Conservation (phyloP, 2,113 vertebrate species). For the Aepyceros melampus region DNA sequence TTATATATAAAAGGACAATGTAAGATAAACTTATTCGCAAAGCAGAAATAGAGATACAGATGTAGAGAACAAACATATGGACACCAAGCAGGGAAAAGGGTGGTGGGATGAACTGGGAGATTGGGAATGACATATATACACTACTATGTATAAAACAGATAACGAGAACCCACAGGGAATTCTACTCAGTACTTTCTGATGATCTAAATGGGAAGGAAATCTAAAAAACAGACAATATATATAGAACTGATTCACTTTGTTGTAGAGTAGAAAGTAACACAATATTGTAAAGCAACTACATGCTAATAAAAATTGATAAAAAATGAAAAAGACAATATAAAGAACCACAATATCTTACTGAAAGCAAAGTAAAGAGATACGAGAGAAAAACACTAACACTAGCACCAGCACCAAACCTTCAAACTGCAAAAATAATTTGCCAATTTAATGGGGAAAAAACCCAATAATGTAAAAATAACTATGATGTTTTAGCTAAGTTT, state of each 20-base stretch:
- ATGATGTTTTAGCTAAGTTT: neutral
- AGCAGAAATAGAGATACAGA: neutral
- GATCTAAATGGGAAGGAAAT: neutral
- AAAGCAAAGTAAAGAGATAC: neutral
- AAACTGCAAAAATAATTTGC: constrained; percentile 13
- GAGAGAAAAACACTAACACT: constrained; percentile 8
- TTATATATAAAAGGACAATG: neutral
- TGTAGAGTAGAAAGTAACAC: neutral
- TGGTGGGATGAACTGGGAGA: neutral
- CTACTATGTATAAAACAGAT: neutral
- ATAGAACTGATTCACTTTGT: neutral
- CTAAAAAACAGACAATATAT: neutral
- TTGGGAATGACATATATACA: neutral
- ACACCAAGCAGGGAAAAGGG: neutral
- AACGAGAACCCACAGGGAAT: neutral
- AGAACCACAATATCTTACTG: neutral
- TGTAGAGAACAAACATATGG: neutral
- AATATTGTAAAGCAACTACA: neutral
- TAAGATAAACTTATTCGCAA: neutral
- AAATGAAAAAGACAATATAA: constrained; percentile 8
- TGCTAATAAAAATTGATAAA: neutral
- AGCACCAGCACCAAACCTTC: constrained; percentile 7
- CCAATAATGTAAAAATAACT: neutral
- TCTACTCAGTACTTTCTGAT: neutral
- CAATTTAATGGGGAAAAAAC: neutral